Percentiles rank a stretch among this genome's conserved stretches.
phyloP scores from a whole-genome alignment of 2,113 vertebrate genomes.

The Thryonomys swinderianus region DNA sequence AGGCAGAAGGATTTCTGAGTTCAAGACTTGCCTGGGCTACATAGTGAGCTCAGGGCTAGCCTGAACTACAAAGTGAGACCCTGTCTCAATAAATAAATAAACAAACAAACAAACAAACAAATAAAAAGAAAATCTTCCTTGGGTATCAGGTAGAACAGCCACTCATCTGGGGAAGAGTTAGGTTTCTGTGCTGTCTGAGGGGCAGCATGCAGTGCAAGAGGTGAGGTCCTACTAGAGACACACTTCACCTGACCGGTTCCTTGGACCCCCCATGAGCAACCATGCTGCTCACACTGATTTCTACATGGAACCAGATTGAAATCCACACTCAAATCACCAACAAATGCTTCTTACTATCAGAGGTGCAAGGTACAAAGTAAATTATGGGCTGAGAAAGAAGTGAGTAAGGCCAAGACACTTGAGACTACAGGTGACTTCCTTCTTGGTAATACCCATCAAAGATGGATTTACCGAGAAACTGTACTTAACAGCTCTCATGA shows the following conservation, averaged over 20 bases:
- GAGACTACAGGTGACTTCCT: background rate
- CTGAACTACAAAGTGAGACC: no score
- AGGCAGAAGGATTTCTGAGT: no score
- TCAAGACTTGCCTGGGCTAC: no score
- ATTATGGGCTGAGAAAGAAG: background rate
- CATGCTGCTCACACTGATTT: background rate
- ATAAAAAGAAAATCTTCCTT: no score
- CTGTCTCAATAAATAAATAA: no score
- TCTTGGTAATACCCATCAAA: background rate
- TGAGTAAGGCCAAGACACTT: background rate
- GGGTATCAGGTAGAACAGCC: background rate
- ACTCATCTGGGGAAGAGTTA: background rate
- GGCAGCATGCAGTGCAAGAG: no score
- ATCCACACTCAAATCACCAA: background rate
- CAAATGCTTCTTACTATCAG: background rate
- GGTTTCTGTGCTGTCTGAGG: background rate
- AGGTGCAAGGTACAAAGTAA: background rate
- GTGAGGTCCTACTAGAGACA: background rate
- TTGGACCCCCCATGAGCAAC: background rate
- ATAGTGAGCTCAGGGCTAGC: no score
- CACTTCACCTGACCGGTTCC: background rate
- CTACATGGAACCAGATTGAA: conserved; percentile 13
- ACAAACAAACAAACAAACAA: no score
- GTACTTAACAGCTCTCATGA: background rate
- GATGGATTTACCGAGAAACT: background rate